These are phyloP conservation scores for Mycalesis mineus DNA, from an alignment of 2,888 invertebrate genomes.

Conservation along the genomic window DNA sequence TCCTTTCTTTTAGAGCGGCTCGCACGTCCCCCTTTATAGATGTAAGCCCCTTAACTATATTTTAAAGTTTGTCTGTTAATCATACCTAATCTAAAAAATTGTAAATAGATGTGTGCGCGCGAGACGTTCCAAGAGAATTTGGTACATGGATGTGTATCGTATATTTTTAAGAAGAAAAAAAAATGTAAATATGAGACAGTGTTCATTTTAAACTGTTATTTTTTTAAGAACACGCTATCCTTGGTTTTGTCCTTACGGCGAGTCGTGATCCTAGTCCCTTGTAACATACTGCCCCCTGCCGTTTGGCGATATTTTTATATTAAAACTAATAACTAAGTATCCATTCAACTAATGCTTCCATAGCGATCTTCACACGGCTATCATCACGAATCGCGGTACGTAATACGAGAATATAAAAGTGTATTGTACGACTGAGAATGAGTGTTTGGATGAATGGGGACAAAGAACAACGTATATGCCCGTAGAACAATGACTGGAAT, in stretches of 20 bases:
- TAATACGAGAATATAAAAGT: slow-evolving; percentile 1
- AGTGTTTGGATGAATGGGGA: slow-evolving; percentile 54
- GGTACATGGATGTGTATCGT: slow-evolving; percentile 53
- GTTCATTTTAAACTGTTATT: slow-evolving; percentile 72
- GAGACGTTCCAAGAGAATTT: slow-evolving; percentile 35
- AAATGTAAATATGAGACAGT: slow-evolving; percentile 71
- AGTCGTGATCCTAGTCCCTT: slow-evolving; percentile 43
- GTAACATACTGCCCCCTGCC: slow-evolving; percentile 9
- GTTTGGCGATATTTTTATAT: slow-evolving; percentile 40
- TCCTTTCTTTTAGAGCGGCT: slow-evolving; percentile 37
- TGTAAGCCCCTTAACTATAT: slow-evolving; percentile 36
- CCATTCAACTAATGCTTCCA: not conserved
- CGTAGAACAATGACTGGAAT: slow-evolving; percentile 38
- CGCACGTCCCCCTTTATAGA: slow-evolving; percentile 26
- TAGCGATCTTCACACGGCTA: slow-evolving; percentile 4
- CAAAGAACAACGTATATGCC: slow-evolving; percentile 38
- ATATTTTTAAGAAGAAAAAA: slow-evolving; percentile 50
- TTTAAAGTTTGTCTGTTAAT: slow-evolving; percentile 18
- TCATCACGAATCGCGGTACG: slow-evolving; percentile 17
- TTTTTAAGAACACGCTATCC: slow-evolving; percentile 65
- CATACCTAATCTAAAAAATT: slow-evolving; percentile 42
- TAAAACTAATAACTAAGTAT: slow-evolving; percentile 32
- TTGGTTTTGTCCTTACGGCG: slow-evolving; percentile 34
- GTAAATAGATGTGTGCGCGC: slow-evolving; percentile 45
- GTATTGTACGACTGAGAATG: slow-evolving; percentile 5